A percentile compares a stretch with the other conserved stretches of the same genome.
Evolutionary conservation across 2,888 invertebrate species (phyloP).

Genomic region (Andrena fulva): DNA sequence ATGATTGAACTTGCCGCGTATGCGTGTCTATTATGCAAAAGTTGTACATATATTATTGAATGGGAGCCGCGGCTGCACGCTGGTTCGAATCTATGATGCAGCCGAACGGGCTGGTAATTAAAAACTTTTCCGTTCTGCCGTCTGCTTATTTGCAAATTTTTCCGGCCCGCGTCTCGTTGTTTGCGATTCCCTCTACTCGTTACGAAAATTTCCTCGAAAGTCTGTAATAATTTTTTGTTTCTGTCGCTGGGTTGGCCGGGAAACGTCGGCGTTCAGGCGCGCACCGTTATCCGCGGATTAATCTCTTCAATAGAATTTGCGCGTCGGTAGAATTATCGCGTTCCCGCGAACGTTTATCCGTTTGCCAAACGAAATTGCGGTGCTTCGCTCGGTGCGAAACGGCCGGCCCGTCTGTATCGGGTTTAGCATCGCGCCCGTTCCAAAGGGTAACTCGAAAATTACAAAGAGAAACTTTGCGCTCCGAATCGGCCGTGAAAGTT

Average conservation of each 20-base stretch:
- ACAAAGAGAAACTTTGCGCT: slow-evolving; percentile 38
- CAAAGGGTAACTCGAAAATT: slow-evolving; percentile 54
- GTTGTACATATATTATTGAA: slow-evolving; percentile 42
- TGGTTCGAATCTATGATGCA: slow-evolving; percentile 6
- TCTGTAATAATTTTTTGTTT: slow-evolving; percentile 33
- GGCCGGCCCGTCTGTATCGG: slow-evolving; percentile 13
- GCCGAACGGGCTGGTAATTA: slow-evolving; percentile 48
- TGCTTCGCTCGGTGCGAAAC: slow-evolving; percentile 10
- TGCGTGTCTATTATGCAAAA: slow-evolving; percentile 20
- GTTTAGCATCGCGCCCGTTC: slow-evolving; percentile 45
- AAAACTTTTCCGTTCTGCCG: slow-evolving; percentile 46
- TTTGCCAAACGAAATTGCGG: slow-evolving; percentile 7
- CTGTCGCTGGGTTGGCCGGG: neutral
- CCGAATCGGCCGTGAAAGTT: slow-evolving; percentile 54
- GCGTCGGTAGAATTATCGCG: slow-evolving; percentile 31
- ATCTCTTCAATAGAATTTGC: slow-evolving; percentile 31
- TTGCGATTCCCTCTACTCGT: slow-evolving; percentile 19
- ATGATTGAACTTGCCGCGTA: slow-evolving; percentile 6
- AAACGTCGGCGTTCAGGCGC: neutral
- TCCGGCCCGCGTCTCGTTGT: slow-evolving; percentile 31
- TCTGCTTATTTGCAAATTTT: slow-evolving; percentile 42
- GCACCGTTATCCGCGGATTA: slow-evolving; percentile 15
- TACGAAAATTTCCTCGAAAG: slow-evolving; percentile 46
- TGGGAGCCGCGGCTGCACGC: slow-evolving; percentile 7
- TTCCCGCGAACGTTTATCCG: slow-evolving; percentile 27